These are phyloP conservation scores for Fistularia commersonii DNA, from an alignment of 2,797 vertebrate genomes.

Conservation along the genomic window DNA sequence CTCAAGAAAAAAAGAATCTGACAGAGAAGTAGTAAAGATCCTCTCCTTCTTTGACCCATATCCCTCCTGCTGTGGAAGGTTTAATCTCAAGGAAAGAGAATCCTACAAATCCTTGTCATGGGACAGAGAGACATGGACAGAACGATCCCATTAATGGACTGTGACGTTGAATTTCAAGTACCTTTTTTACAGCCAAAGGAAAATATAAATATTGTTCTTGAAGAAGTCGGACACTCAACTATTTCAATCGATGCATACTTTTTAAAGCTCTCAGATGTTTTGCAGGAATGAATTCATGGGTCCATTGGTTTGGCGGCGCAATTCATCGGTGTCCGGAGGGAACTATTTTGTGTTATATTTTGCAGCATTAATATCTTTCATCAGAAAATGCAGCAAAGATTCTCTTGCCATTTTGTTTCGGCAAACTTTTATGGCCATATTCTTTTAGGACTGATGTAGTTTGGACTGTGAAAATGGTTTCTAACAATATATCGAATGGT, in stretches of 20 bases:
- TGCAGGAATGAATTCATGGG: slow-evolving; percentile 47
- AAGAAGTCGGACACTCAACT: slow-evolving; percentile 22
- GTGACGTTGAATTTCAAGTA: slow-evolving; percentile 48
- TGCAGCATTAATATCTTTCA: slow-evolving; percentile 20
- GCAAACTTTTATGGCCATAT: background rate
- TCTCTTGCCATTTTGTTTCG: slow-evolving; percentile 4
- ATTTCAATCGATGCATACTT: slow-evolving; percentile 40
- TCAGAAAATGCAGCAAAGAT: slow-evolving; percentile 15
- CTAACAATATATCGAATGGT: too few species aligned
- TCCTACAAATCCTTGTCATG: slow-evolving; percentile 53
- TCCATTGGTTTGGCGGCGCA: slow-evolving; percentile 31
- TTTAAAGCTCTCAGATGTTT: slow-evolving; percentile 33
- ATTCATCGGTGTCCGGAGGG: slow-evolving; percentile 31
- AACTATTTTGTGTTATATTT: slow-evolving; percentile 14
- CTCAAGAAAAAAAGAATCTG: slow-evolving; percentile 11
- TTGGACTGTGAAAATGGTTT: too few species aligned
- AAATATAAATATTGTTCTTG: slow-evolving; percentile 58
- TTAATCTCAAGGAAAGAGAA: slow-evolving; percentile 56
- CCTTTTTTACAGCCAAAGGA: slow-evolving; percentile 51
- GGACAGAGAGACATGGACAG: slow-evolving; percentile 48
- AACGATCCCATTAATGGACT: slow-evolving; percentile 53
- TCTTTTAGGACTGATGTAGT: background rate
- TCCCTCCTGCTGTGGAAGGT: slow-evolving; percentile 40
- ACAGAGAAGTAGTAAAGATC: slow-evolving; percentile 5
- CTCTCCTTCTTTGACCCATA: slow-evolving; percentile 39